Evolutionary conservation across 2,797 vertebrate species (phyloP), one percentile per base, ranked within the genome.

Genomic region (Myotis pilosus): DNA sequence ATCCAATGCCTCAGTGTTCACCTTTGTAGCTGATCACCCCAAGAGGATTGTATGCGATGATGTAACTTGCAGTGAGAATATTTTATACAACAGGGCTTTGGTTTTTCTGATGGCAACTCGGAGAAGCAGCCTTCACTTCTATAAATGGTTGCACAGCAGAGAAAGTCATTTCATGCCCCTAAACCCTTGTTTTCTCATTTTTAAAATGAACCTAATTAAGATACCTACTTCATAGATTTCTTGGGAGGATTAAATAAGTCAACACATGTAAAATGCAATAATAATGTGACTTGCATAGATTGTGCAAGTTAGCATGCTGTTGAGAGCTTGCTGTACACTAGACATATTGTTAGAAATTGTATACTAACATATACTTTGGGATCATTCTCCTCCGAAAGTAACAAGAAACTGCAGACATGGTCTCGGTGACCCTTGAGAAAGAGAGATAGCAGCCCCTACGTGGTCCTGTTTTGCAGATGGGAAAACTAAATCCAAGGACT

Each of bases 131-230:
- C 16, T 13, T 89, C 33, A 11, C 9, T 83, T 91, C 69, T 47
- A 33, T 33, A 64, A 86, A 71, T 3, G 28, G 69, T 57, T 91
- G 80, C 71, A 80, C 8, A 28, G 60, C 82, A 82, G 8, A 89
- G 1, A 44, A 85, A 62, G 41, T 55, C 13, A 8, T 2, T 93
- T 64, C 16, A 57, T 33, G 72, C 84, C 25, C 78, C 19, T 44
- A 84, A 82, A 16, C 30, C n/a, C 87, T 4, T 51, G 7, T 79
- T 76, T 92, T 80, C 66, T 64, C 22, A 7, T 78, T 53, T 93
- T 72, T 62, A 12, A 92, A 57, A 41, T 91, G 11, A 28, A 44
- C 25, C 41, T 75, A 23, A 36, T 72, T 66, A 66, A 33, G 44
- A 78, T 22, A 38, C 30, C 33, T 53, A n/a, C 16, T 23, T 55